phyloP scores from a whole-genome alignment of 2,113 vertebrate species.

The Pagrus major region DNA sequence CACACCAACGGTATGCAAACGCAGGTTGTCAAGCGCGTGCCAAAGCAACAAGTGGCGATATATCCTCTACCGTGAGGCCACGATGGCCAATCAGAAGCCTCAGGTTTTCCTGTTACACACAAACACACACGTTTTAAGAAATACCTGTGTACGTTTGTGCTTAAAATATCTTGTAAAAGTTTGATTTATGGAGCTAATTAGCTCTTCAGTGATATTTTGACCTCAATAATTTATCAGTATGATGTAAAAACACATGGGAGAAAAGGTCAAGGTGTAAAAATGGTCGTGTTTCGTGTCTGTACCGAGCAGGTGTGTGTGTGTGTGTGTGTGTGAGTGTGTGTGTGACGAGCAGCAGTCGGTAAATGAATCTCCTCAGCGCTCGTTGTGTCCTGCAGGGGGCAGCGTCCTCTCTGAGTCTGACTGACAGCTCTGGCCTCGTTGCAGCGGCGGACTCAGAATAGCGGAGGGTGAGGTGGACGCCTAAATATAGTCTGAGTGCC shows the following conservation, averaged over 20 bases:
- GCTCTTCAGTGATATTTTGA: neutral
- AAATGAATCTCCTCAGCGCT: neutral
- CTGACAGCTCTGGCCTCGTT: slow-evolving; percentile 59
- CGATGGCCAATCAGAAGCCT: too few relatives aligned
- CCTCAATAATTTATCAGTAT: neutral
- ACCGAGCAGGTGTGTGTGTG: neutral
- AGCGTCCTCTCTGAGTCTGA: neutral
- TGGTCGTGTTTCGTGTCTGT: neutral
- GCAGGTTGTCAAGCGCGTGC: too few relatives aligned
- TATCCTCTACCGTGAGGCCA: too few relatives aligned
- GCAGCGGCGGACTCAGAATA: slow-evolving; percentile 34
- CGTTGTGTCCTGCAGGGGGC: slow-evolving; percentile 68
- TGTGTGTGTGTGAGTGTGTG: neutral
- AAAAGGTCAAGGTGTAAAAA: neutral
- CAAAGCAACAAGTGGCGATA: too few relatives aligned
- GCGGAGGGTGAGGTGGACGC: slow-evolving; percentile 33
- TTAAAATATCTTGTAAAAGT: too few relatives aligned
- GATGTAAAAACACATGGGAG: neutral
- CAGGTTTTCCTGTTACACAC: too few relatives aligned
- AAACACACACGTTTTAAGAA: too few relatives aligned
- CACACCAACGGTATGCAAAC: too few relatives aligned
- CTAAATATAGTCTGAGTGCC: slow-evolving; percentile 73
- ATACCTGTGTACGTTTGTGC: too few relatives aligned
- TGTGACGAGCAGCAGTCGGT: too few relatives aligned
- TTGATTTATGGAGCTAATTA: neutral